Evolutionary conservation across 2,113 vertebrate species (phyloP), one percentile per base, ranked within the genome.

Genomic region (Mormyrus lacerda): DNA sequence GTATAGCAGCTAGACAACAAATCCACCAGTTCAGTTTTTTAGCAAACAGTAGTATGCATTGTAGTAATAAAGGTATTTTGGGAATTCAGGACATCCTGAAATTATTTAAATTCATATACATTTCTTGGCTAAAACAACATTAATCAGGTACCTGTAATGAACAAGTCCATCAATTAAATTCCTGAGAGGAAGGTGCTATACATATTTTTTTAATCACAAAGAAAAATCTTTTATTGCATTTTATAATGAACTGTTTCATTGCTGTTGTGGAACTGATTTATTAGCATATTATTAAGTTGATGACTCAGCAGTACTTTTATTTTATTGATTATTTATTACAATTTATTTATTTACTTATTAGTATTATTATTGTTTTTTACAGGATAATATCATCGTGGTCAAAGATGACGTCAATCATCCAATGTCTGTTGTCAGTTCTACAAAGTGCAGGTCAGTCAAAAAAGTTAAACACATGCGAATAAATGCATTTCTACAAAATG

Each of bases 391-490:
- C 92, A 91, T 95, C 39, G 96, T 99, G 91, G 97, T 99, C 91
- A 97, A 97, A 90, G 98, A 99, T 0, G 97, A 96, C 6, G 91
- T 91, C 24, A 97, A 97, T 93, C 97, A 99, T 89, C 97, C 98
- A 8, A 98, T 99, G 98, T 96, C 98, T 4, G 91, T 97, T 0
- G 97, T 99, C 94, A 99, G 98, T 95, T 99, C 98, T 53, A 99
- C 98, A 90, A 99, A 99, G 95, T 99, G 98, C 97, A 99, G 98
- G 98, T 99, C 89, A 0, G 94, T 93, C 19, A 19, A 88, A 89
- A 51, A 27, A 31, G 10, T 86, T 17, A n/a, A 84, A 84, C 21
- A 47, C 44, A 45, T 84, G 24, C 21, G 11, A 84, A 84, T 84
- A 84, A 47, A 47, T 47, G 24, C 76, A 82, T 88, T 51, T 53